A percentile compares a stretch with the other conserved stretches of the same genome.
Evolutionary conservation across 2,888 invertebrate species (phyloP).

Genomic region (Amphiduros pacificus): DNA sequence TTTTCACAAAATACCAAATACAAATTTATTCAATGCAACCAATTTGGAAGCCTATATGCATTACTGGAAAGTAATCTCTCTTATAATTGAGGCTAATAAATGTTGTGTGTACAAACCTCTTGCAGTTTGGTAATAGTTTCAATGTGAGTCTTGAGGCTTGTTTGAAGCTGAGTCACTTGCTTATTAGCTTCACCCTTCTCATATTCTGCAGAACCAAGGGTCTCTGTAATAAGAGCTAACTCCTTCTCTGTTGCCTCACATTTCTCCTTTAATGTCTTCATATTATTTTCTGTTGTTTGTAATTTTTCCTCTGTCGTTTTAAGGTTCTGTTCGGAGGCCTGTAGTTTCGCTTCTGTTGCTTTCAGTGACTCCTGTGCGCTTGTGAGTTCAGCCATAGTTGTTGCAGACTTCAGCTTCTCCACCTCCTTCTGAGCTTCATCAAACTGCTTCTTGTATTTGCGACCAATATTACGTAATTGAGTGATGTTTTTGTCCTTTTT

Average conservation of each 20-base stretch:
- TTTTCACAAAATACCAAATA: too few species aligned
- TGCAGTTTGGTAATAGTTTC: too few species aligned
- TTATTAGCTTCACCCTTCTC: slow-evolving; percentile 13
- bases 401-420: slow-evolving; percentile 23
- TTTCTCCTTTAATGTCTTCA: not conserved
- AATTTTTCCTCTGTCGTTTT: not conserved
- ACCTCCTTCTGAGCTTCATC: slow-evolving; percentile 65
- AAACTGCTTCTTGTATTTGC: slow-evolving; percentile 87
- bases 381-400: not conserved
- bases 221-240: slow-evolving; percentile 6
- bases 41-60: too few species aligned
- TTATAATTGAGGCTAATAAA: too few species aligned
- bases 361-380: not conserved
- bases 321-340: not conserved
- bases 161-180: slow-evolving; percentile 14
- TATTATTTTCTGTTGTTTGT: not conserved
- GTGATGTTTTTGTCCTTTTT: slow-evolving; percentile 24
- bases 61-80: too few species aligned
- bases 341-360: not conserved
- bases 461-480: slow-evolving; percentile 79
- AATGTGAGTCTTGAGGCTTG: slow-evolving; percentile 17
- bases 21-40: too few species aligned
- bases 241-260: slow-evolving; percentile 1
- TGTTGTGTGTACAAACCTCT: too few species aligned
- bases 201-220: slow-evolving; percentile 13